These are phyloP conservation scores for Myotis myotis DNA, from an alignment of 2,797 vertebrate genomes.

Conservation along the genomic window DNA sequence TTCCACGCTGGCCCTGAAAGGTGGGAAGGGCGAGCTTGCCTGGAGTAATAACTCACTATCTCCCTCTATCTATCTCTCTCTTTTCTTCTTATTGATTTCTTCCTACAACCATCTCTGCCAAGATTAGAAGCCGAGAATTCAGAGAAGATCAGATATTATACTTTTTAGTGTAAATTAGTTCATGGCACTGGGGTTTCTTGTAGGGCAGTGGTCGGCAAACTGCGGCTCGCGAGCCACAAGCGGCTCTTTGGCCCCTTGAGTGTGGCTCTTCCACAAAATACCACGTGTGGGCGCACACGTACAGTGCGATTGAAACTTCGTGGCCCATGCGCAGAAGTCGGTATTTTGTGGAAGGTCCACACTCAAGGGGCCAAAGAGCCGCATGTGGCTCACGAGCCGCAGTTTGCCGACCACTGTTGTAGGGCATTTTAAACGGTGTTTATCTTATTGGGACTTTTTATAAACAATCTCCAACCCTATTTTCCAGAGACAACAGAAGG, in stretches of 20 bases:
- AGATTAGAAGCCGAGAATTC: conserved; percentile 48
- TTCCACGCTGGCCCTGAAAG: neutral
- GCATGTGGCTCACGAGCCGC: too few relatives aligned
- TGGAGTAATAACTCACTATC: neutral
- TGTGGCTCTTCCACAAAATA: too few relatives aligned
- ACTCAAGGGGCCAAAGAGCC: too few relatives aligned
- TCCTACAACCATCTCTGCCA: conserved; percentile 25
- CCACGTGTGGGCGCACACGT: fast-evolving
- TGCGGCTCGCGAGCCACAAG: too few relatives aligned
- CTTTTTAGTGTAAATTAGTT: conserved; percentile 52
- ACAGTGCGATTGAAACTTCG: too few relatives aligned
- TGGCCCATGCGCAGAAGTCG: too few relatives aligned
- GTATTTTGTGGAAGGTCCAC: too few relatives aligned
- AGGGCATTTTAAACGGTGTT: too few relatives aligned
- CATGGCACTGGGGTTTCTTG: conserved; percentile 13
- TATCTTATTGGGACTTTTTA: neutral
- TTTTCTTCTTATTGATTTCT: conserved; percentile 56
- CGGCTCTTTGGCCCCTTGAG: too few relatives aligned
- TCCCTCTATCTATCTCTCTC: neutral
- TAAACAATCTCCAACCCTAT: neutral
- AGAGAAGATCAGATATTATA: neutral
- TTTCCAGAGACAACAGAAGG: neutral
- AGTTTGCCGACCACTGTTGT: too few relatives aligned
- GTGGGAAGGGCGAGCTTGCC: neutral
- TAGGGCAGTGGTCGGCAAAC: too few relatives aligned